These are phyloP conservation scores for Chelon labrosus DNA, from an alignment of 2,797 vertebrate species.

Conservation along the genomic window DNA sequence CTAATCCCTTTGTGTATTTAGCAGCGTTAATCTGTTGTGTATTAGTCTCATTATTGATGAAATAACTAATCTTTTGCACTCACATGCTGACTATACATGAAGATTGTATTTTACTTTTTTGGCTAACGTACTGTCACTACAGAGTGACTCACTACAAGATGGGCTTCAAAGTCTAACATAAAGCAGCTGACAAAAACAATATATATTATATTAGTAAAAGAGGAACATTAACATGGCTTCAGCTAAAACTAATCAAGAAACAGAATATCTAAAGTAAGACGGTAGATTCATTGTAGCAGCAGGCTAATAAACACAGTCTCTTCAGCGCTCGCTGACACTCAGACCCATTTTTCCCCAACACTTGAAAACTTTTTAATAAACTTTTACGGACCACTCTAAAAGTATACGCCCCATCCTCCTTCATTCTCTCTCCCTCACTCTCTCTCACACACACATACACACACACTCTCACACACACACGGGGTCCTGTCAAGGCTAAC, in stretches of 20 bases:
- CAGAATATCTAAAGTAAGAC: background rate
- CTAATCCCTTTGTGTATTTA: background rate
- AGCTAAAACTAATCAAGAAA: background rate
- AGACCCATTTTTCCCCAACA: conserved; percentile 45
- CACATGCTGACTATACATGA: too few relatives aligned
- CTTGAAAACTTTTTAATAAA: conserved; percentile 83
- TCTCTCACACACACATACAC: conserved; percentile 45
- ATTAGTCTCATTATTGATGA: too few relatives aligned
- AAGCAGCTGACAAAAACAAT: background rate
- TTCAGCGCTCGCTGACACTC: conserved; percentile 23
- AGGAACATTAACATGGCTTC: background rate
- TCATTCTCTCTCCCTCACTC: conserved; percentile 51
- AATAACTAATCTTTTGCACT: too few relatives aligned
- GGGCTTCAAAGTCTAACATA: background rate
- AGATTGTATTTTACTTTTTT: too few relatives aligned
- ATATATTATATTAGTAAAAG: background rate
- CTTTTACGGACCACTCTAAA: conserved; percentile 87
- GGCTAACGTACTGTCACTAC: background rate
- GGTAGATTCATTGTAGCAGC: background rate
- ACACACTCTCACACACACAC: conserved; percentile 55
- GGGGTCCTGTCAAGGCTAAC: conserved; percentile 73
- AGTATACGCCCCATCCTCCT: conserved; percentile 81
- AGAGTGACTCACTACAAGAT: background rate
- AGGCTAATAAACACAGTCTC: conserved; percentile 4
- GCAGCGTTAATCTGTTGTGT: background rate